Conservation (phyloP, 2,888 invertebrate species). For the Alsophila aescularia region DNA sequence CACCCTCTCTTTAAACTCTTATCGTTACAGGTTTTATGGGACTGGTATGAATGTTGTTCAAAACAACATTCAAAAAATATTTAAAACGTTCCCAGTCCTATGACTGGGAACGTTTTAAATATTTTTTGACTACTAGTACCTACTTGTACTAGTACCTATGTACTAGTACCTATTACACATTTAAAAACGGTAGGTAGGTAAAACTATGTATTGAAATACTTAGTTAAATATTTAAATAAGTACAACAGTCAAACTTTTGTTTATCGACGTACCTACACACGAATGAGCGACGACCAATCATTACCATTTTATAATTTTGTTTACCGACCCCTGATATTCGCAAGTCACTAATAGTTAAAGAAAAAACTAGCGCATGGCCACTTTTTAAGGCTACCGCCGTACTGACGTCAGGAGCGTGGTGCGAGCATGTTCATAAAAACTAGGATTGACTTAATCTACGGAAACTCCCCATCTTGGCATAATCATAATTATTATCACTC, state of each 20-base stretch:
- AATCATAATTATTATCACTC: conserved; percentile 4
- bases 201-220: too few species aligned
- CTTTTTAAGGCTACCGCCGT: conserved; percentile 1
- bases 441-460: conserved; percentile 13
- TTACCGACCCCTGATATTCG: background rate
- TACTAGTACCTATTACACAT: too few species aligned
- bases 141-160: too few species aligned
- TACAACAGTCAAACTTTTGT: background rate
- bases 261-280: background rate
- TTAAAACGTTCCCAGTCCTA: too few species aligned
- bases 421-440: conserved; percentile 14
- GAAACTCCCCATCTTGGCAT: conserved; percentile 15
- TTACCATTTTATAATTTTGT: background rate
- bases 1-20: too few species aligned
- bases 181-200: too few species aligned
- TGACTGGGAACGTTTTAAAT: too few species aligned
- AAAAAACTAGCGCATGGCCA: conserved; percentile 9
- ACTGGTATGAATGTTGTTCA: too few species aligned
- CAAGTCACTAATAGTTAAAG: conserved; percentile 8
- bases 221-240: too few species aligned
- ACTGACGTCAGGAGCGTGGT: conserved; percentile 2
- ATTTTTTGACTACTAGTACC: too few species aligned
- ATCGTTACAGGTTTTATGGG: too few species aligned
- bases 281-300: background rate
- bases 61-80: too few species aligned